Base-by-base conservation (phyloP, 2,797 vertebrate species). In the Amblyopsis hoosieri region DNA sequence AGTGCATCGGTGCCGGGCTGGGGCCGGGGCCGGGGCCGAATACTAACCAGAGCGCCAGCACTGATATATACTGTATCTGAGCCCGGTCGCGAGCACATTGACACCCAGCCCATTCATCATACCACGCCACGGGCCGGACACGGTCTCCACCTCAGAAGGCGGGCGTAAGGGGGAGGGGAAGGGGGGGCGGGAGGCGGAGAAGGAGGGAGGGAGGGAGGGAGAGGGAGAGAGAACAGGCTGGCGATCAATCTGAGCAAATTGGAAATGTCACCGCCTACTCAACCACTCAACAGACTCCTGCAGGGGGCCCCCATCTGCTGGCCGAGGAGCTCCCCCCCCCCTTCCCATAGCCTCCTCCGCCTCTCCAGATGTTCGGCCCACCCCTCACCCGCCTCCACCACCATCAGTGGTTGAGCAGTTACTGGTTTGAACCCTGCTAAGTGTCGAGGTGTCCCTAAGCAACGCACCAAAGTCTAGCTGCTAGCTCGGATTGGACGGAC, bases 181-280 rank as follows among this genome's bases (percentile, higher is more conserved):
- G n/a, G 56, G n/a, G 7, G 47, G 2, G 2, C 3, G 9, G 45
- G 49, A 37, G 42, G 2, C 2, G 15, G 52, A 10, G 17, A n/a
- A 3, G 47, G 46, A 8, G 45, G 58, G 17, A 11, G 79, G 80
- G 84, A 78, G 76, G 83, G 80, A 72, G 68, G 79, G 64, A 64
- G 70, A 67, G 45, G 10, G 83, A 79, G 81, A 74, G 71, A 78
- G 11, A 64, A 71, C 81, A 88, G 90, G 87, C 86, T 73, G 81
- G 78, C 82, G 88, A 92, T 92, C 89, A 90, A 92, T 90, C 89
- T 85, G 79, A 88, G 84, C 88, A 90, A 91, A 92, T 90, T 90
- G 89, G 87, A 91, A 90, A 92, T 91, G 90, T 91, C 91, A 91
- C 73, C 85, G 85, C 90, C 89, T 86, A 82, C 83, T 89, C 90